Evolutionary conservation across 2,888 invertebrate species (phyloP), one percentile per base, ranked within the genome.

Genomic region (Drosophila fulvimacula): DNA sequence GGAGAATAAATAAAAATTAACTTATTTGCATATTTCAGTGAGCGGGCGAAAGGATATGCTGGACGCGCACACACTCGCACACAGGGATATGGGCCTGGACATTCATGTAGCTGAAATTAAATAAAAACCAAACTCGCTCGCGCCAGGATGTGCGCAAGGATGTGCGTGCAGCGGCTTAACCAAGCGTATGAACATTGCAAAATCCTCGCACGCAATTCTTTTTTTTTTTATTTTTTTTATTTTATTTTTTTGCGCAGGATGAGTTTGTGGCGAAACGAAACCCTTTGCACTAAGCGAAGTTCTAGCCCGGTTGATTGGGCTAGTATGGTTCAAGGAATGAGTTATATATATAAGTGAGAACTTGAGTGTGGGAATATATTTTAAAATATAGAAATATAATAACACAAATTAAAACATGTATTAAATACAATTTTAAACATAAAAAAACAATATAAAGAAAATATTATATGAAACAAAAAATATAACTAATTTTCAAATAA

Each of bases 11-110:
- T 86, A 88, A 83, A 88, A 88, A 83, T 88, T 86, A 88, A 88
- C 89, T 87, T 88, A 83, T 83, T 83, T 83, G 82, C 89, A 88
- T 86, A 86, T 88, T 83, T 86, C 73, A 83, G 82, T 67, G 55
- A 75, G 81, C 81, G 88, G 75, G 78, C 69, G 75, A 82, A 82
- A 82, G 82, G 87, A 87, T 79, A 79, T 49, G 65, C 64, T 78
- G 74, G 79, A 69, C 69, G 59, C 42, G 49, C 71, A 56, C 56
- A 69, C 32, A 36, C 30, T 11, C 46, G 15, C 41, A 51, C 38
- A 15, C 55, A 30, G 21, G 36, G 15, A 72, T 36, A 42, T 41
- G 62, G 59, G 61, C 61, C 62, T 64, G 63, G 69, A 79, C 76
- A 69, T 68, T 56, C 74, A 67, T 81, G 78, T 74, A 74, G 71